Conservation (phyloP, 2,797 vertebrate species). For the Lacerta viridis region DNA sequence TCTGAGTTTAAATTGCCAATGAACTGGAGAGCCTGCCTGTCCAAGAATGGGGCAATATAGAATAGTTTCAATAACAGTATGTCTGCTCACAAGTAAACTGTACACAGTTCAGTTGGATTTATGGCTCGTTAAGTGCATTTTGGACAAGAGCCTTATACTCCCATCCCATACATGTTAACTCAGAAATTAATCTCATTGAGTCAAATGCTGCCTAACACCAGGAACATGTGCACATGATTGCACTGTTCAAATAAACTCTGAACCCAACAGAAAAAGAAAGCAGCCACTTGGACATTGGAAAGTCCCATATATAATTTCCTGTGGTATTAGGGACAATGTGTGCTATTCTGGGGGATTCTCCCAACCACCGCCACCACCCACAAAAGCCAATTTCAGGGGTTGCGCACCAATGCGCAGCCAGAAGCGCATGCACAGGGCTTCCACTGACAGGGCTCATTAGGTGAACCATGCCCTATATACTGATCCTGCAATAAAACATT, state of each 20-base stretch:
- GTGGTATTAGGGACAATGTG: too few species aligned
- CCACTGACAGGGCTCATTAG: too few species aligned
- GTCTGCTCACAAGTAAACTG: neutral
- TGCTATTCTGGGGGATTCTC: too few species aligned
- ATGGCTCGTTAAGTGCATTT: neutral
- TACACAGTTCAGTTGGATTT: neutral
- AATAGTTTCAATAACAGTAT: neutral
- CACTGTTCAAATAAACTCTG: neutral
- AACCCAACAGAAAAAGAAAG: neutral
- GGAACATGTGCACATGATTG: neutral
- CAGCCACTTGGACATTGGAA: neutral
- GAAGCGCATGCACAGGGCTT: too few species aligned
- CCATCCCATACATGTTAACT: neutral
- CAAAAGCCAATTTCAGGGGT: too few species aligned
- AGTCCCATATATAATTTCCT: neutral
- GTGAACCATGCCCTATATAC: too few species aligned
- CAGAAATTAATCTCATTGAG: neutral
- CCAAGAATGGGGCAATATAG: neutral
- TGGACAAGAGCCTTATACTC: neutral
- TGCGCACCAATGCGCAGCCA: too few species aligned
- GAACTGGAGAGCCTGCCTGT: neutral
- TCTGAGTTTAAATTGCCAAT: conserved; percentile 1
- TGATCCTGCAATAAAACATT: neutral
- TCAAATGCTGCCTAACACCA: neutral
- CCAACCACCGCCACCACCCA: too few species aligned